Percentiles rank a stretch among this genome's conserved stretches.
Conservation (phyloP, 2,888 invertebrate genomes). For the Fragum fragum region DNA sequence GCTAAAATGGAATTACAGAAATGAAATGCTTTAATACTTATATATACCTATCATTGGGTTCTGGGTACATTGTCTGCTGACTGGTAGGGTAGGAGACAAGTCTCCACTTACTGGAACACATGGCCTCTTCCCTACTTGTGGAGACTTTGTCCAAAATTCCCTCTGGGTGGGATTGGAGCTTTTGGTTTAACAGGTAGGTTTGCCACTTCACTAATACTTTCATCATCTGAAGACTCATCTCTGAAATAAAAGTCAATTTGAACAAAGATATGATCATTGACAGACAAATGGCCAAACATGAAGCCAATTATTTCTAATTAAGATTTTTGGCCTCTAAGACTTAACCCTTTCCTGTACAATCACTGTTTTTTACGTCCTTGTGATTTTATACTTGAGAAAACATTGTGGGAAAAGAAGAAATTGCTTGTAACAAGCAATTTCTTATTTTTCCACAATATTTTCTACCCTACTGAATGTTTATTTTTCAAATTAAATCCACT, state of each 20-base stretch:
- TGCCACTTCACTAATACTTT: background rate
- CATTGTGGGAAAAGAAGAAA: too few species aligned
- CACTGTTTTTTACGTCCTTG: too few species aligned
- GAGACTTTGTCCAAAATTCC: constrained; percentile 10
- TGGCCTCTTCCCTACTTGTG: constrained; percentile 1
- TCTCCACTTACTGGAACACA: background rate
- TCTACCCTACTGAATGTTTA: too few species aligned
- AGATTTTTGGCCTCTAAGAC: background rate
- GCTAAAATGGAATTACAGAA: background rate
- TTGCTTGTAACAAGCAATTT: too few species aligned
- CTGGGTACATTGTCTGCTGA: constrained; percentile 4
- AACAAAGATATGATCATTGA: background rate
- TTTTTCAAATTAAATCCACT: too few species aligned
- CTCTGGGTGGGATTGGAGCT: constrained; percentile 8
- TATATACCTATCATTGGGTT: constrained; percentile 1
- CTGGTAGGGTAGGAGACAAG: background rate
- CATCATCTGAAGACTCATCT: background rate
- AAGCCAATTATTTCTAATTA: constrained; percentile 1
- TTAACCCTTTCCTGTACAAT: too few species aligned
- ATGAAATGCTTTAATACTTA: background rate
- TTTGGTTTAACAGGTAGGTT: background rate
- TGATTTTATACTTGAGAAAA: too few species aligned
- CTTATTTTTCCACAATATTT: too few species aligned
- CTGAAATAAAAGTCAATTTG: background rate
- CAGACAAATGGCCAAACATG: background rate